Evolutionary conservation across 1,140 invertebrate genomes (phyloP), one percentile per base, ranked within the genome.

Genomic region (Brachionus manjavacas): DNA sequence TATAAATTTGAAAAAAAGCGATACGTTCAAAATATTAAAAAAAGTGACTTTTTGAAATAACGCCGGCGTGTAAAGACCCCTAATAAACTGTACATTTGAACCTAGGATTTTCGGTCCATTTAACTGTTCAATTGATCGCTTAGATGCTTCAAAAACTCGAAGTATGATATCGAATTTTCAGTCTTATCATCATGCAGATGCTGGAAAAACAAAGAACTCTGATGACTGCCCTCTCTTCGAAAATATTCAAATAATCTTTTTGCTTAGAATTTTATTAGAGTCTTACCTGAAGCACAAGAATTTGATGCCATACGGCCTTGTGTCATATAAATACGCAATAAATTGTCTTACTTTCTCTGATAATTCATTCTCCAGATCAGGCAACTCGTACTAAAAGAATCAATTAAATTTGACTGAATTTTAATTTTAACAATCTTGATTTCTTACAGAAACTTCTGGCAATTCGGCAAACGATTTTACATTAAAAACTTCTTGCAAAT

Each of bases 81-180:
- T 60, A 60, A 20, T 23, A 23, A 60, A 20, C 52, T 60, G 52
- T 60, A 60, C 52, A 60, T 9, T 60, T 60, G 16, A 14, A n/a
- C 16, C 16, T n/a, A 52, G 16, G 11, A 52, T 52, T 52, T 20
- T 60, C 20, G 52, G 52, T 3, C 16, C 16, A 28, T 28, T 68
- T 72, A 72, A 16, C 41, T 83, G 9, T 39, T 52, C 41, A 83
- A 28, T 68, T 83, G 81, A 46, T 83, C 81, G n/a, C 39, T 68
- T 35, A 83, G n/a, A 39, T 83, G 52, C 28, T 28, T 96, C 88
- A 99, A 91, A 91, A 99, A 99, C 92, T 99, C 97, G 89, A 96
- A 95, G 90, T 99, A 99, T 86, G 95, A 96, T 89, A 97, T 93
- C 68, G 95, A 93, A 85, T 93, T 94, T 89, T 99, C 96, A 85